Conservation (phyloP, 2,888 invertebrate genomes). For the Hirtodrosophila histrioides region DNA sequence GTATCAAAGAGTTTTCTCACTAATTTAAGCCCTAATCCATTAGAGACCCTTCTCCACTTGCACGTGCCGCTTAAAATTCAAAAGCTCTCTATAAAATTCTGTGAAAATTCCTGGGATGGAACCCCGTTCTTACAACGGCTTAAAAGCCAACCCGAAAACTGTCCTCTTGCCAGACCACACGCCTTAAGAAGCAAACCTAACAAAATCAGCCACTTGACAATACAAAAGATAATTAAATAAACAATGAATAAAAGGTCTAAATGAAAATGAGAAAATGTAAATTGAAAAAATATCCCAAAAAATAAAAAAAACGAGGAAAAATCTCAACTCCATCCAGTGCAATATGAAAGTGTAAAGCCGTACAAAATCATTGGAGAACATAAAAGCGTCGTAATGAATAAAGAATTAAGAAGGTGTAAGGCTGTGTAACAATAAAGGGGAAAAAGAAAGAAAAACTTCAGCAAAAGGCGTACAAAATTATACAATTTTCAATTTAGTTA, state of each 20-base stretch:
- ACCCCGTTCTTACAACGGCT: constrained; percentile 19
- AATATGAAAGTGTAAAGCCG: constrained; percentile 62
- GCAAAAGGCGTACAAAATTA: neutral
- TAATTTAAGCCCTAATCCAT: constrained; percentile 49
- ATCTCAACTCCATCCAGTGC: constrained; percentile 27
- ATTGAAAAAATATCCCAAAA: constrained; percentile 54
- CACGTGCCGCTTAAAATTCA: constrained; percentile 53
- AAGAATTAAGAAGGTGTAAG: constrained; percentile 30
- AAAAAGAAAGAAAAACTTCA: neutral
- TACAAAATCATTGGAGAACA: constrained; percentile 68
- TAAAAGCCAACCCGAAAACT: constrained; percentile 38
- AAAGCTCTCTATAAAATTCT: constrained; percentile 23
- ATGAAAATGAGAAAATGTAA: constrained; percentile 69
- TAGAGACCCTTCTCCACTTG: constrained; percentile 23
- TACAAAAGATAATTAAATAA: constrained; percentile 77
- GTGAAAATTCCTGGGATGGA: constrained; percentile 16
- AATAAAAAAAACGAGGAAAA: constrained; percentile 1
- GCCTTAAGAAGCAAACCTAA: constrained; percentile 34
- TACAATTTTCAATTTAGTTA: constrained; percentile 1
- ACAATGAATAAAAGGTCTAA: constrained; percentile 71
- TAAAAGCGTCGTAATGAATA: constrained; percentile 64
- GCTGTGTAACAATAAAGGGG: constrained; percentile 5
- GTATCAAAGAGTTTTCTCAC: constrained; percentile 52
- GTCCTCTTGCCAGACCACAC: constrained; percentile 34
- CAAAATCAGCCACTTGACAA: constrained; percentile 72